Evolutionary conservation across 2,113 vertebrate genomes (phyloP).

Genomic region (Xenopus laevis): DNA sequence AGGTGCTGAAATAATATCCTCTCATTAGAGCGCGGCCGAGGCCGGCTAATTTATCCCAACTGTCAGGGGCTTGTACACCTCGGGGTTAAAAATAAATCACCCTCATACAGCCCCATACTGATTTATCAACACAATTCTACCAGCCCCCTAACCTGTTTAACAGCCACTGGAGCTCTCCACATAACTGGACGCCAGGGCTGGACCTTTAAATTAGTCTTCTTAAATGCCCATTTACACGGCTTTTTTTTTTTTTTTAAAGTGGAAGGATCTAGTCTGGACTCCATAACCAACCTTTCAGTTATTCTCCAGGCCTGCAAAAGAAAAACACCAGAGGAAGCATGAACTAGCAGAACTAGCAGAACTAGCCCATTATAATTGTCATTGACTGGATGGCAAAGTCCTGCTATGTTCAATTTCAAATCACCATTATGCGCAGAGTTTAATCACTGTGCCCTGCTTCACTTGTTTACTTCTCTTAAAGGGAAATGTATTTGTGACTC

Average conservation of each 20-base stretch:
- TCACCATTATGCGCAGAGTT: no score
- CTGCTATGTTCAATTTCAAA: no score
- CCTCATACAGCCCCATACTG: slow-evolving; percentile 63
- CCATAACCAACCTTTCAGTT: no score
- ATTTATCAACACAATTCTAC: slow-evolving; percentile 95
- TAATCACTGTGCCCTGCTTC: no score
- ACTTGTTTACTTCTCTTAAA: no score
- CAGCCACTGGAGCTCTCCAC: neutral
- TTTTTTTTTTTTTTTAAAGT: neutral
- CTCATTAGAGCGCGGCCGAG: slow-evolving; percentile 91
- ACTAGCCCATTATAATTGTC: no score
- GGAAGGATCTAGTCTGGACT: neutral
- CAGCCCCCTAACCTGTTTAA: slow-evolving; percentile 69
- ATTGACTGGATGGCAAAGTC: no score
- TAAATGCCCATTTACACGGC: neutral
- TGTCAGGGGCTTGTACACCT: slow-evolving; percentile 91
- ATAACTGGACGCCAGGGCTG: neutral
- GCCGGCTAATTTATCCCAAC: slow-evolving; percentile 93
- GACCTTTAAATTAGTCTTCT: neutral
- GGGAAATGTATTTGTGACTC: no score
- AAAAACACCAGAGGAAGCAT: no score
- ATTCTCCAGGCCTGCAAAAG: no score
- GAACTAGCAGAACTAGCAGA: no score
- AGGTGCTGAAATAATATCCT: slow-evolving; percentile 91
- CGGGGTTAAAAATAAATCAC: slow-evolving; percentile 96